These are phyloP conservation scores for Leptinotarsa rubiginosa DNA, from an alignment of 2,888 invertebrate genomes.

Conservation along the genomic window DNA sequence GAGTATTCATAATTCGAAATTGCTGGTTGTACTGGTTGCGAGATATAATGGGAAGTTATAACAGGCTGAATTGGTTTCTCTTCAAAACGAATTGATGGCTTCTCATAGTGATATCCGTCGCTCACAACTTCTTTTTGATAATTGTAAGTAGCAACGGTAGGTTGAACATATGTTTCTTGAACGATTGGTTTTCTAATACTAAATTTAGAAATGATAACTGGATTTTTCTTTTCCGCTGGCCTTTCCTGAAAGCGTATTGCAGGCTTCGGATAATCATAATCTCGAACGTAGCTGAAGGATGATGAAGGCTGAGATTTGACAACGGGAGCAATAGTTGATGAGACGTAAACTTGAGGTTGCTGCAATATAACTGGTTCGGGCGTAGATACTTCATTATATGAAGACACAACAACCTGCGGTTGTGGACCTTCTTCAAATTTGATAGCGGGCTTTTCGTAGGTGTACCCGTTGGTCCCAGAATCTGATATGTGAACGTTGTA, in stretches of 20 bases:
- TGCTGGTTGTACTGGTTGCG: conserved; percentile 31
- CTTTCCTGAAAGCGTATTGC: conserved; percentile 59
- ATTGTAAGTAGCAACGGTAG: conserved; percentile 12
- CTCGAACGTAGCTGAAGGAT: conserved; percentile 3
- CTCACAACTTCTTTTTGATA: conserved; percentile 19
- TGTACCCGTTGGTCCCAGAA: conserved; percentile 54
- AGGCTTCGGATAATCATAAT: conserved; percentile 51
- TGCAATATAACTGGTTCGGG: conserved; percentile 34
- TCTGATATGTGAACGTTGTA: conserved; percentile 7
- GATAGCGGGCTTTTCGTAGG: conserved; percentile 56
- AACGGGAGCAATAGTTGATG: conserved; percentile 38
- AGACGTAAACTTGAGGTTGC: conserved; percentile 39
- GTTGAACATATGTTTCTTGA: conserved; percentile 13
- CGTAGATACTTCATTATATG: conserved; percentile 37
- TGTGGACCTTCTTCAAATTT: conserved; percentile 61
- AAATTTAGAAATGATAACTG: conserved; percentile 47
- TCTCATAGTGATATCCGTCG: conserved; percentile 60
- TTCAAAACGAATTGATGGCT: conserved; percentile 61
- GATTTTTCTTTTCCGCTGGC: conserved; percentile 42
- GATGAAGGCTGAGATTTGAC: background rate
- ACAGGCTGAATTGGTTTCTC: conserved; percentile 56
- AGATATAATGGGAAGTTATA: background rate
- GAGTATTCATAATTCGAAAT: conserved; percentile 28
- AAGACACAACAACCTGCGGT: conserved; percentile 20
- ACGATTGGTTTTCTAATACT: conserved; percentile 28